These are phyloP conservation scores for Melanerpes aurifrons DNA, from an alignment of 2,113 vertebrate species.

Conservation along the genomic window DNA sequence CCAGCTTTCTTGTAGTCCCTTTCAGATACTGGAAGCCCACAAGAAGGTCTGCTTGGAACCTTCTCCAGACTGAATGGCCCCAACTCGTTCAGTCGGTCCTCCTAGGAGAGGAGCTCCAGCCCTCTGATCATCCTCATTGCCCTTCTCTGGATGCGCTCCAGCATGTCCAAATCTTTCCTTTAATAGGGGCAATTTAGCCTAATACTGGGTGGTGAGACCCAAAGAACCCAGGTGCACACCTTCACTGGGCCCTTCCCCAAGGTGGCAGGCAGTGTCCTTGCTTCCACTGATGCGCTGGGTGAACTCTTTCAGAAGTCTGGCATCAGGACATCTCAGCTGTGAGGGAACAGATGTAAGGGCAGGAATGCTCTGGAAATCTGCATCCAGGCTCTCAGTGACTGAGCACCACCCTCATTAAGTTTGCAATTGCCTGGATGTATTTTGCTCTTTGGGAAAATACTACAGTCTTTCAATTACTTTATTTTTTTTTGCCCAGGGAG, in stretches of 20 bases:
- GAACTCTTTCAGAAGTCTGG: accelerated
- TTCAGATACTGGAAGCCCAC: too few relatives aligned
- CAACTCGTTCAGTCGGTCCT: too few relatives aligned
- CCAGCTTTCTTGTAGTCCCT: too few relatives aligned
- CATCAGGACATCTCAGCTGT: accelerated
- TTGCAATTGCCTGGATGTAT: not conserved
- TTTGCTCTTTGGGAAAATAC: not conserved
- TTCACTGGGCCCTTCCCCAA: too few relatives aligned
- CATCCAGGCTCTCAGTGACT: not conserved
- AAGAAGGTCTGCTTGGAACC: too few relatives aligned
- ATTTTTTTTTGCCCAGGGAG: too few relatives aligned
- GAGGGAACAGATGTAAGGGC: accelerated
- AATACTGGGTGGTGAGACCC: accelerated
- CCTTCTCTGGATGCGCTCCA: too few relatives aligned
- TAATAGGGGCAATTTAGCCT: not conserved
- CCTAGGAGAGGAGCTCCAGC: too few relatives aligned
- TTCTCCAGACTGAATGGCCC: too few relatives aligned
- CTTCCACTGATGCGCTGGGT: accelerated
- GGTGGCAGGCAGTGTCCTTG: not conserved
- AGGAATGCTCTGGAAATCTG: not conserved
- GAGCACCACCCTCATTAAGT: not conserved
- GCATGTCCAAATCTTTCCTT: too few relatives aligned
- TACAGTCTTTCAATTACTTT: not conserved
- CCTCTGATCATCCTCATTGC: too few relatives aligned
- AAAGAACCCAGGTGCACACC: accelerated